Base-by-base conservation (phyloP, 2,888 invertebrate genomes). In the Stramonita haemastoma region DNA sequence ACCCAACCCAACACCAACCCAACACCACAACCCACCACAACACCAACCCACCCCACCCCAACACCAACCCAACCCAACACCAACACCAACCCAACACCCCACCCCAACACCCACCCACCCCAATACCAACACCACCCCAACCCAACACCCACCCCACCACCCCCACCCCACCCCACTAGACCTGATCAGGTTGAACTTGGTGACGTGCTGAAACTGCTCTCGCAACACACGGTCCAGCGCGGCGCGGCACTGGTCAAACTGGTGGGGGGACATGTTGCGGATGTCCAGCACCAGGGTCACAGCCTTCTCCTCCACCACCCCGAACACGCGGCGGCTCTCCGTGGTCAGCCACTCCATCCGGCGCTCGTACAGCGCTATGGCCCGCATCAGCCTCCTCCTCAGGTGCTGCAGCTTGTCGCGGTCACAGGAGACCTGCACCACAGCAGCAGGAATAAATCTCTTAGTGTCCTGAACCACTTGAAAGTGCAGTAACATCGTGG, bases 171-270 rank as follows among this genome's bases (percentile, higher is more conserved):
- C n/a, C n/a, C n/a, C n/a, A n/a, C n/a, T n/a, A n/a, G 46, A 95
- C 96, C 96, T 93, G 60, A 96, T 95, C 0, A 96, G 89, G 89
- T 96, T 96, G 91, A 96, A 96, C 89, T 95, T 95, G 86, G 95
- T 93, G 34, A 95, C 90, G 89, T 94, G 93, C 22, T 94, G 91
- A 0, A 96, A 93, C 92, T 96, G 96, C 91, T 96, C 96, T 90
- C 93, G 93, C 6, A 96, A 83, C 11, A 96, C 94, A 36, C 94
- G 92, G 88, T 95, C 94, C 19, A 96, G 83, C 0, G 95, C 95
- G 86, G 94, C 92, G 85, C 94, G 93, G 90, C 95, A 96, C 92
- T 95, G 95, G 90, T 95, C 95, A 93, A 96, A 95, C 93, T 95
- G 94, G 87, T 95, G 94, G 1, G 95, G 94, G 22, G 95, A 95